phyloP scores from a whole-genome alignment of 1,140 invertebrate species.

The Araneus ventricosus region DNA sequence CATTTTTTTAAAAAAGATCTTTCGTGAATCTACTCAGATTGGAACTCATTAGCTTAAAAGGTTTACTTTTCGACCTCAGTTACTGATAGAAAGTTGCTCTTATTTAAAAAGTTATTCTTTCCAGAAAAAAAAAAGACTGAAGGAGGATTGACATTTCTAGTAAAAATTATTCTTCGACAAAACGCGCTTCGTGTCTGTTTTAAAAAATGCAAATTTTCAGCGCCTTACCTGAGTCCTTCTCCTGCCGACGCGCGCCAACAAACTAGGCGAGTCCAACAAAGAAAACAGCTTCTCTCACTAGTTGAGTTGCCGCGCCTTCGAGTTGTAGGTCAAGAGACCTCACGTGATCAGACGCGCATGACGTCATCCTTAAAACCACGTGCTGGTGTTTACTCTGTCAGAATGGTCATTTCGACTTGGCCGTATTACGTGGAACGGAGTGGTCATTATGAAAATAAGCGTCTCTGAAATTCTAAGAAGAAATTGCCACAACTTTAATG shows the following conservation, averaged over 20 bases:
- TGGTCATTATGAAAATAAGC: neutral
- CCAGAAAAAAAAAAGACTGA: too few relatives aligned
- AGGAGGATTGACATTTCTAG: too few relatives aligned
- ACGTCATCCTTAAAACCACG: neutral
- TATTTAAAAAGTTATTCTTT: too few relatives aligned
- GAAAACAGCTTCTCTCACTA: neutral
- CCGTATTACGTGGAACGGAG: neutral
- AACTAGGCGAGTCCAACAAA: neutral
- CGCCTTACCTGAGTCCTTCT: neutral
- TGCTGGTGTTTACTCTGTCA: slow-evolving; percentile 35
- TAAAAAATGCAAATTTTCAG: neutral
- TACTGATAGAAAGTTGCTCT: too few relatives aligned
- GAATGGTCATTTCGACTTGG: neutral
- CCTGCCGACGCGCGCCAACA: neutral
- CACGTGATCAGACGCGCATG: neutral
- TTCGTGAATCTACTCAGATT: too few relatives aligned
- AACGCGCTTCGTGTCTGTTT: too few relatives aligned
- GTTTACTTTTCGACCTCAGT: too few relatives aligned
- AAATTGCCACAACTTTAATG: neutral
- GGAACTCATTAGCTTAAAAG: too few relatives aligned
- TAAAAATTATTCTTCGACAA: too few relatives aligned
- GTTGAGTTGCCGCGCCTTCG: slow-evolving; percentile 21
- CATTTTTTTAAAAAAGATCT: too few relatives aligned
- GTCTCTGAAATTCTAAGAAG: neutral
- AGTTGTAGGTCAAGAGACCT: neutral